Percentiles rank a stretch among this genome's conserved stretches.
Conservation (phyloP, 1,140 invertebrate species). For the Varroa destructor region DNA sequence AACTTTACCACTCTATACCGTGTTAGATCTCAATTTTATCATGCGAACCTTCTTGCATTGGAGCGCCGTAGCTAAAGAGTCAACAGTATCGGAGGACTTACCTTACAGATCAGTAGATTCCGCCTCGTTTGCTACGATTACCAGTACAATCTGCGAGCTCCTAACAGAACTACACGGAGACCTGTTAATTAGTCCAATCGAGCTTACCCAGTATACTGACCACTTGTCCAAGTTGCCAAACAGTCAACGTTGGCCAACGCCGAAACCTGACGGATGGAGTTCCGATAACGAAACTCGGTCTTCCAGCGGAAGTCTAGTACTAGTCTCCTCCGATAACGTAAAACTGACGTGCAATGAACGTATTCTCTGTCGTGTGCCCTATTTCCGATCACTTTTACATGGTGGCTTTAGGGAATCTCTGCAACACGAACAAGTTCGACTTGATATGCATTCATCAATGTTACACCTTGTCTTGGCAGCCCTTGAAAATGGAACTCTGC, state of each 20-base stretch:
- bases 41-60: background rate
- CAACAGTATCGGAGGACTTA: too few species aligned
- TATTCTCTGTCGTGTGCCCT: constrained; percentile 5
- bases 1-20: background rate
- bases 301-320: background rate
- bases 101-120: background rate
- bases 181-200: background rate
- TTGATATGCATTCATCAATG: constrained; percentile 11
- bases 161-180: background rate
- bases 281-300: background rate
- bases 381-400: background rate
- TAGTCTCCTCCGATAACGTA: constrained; percentile 9
- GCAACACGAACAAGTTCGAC: background rate
- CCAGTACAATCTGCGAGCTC: background rate
- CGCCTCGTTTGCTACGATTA: background rate
- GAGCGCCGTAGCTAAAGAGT: background rate
- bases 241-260: background rate
- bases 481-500: background rate
- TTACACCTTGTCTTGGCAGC: background rate
- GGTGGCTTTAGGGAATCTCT: constrained; percentile 4
- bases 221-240: too few species aligned
- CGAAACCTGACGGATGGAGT: too few species aligned
- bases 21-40: background rate
- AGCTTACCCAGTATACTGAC: background rate
- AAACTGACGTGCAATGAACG: background rate